Conservation (phyloP, 2,797 vertebrate genomes). For the Gymnocypris eckloni region DNA sequence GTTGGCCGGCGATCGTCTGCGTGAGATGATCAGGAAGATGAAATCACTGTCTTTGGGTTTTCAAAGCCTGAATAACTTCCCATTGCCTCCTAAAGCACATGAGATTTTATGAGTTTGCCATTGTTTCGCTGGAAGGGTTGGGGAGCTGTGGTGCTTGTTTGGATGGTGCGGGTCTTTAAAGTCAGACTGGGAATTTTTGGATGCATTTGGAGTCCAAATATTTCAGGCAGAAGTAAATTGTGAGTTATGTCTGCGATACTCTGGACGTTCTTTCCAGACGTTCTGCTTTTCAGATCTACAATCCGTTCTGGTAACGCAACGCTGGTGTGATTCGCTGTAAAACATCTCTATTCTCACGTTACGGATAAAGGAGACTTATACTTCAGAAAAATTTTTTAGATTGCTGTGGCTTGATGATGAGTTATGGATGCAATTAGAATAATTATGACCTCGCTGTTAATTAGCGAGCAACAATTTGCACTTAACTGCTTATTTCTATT, state of each 20-base stretch:
- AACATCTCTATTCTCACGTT: conserved; percentile 24
- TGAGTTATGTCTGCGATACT: conserved; percentile 29
- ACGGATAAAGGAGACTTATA: neutral
- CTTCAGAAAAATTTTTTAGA: neutral
- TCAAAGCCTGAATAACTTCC: conserved; percentile 15
- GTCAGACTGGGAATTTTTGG: conserved; percentile 24
- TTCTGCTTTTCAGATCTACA: conserved; percentile 41
- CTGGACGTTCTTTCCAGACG: conserved; percentile 32
- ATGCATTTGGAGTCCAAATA: conserved; percentile 33
- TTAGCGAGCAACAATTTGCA: neutral
- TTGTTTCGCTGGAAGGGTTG: neutral
- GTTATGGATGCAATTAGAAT: neutral
- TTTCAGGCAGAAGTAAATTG: conserved; percentile 23
- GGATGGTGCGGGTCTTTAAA: conserved; percentile 11
- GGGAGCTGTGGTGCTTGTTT: neutral
- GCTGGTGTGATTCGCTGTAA: conserved; percentile 5
- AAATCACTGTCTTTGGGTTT: conserved; percentile 10
- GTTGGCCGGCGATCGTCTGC: conserved; percentile 27
- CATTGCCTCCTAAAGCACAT: neutral
- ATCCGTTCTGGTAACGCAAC: neutral
- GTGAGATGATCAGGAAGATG: conserved; percentile 6
- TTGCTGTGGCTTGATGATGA: neutral
- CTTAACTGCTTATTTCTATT: neutral
- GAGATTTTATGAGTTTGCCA: conserved; percentile 1
- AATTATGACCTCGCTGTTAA: neutral